phyloP scores from a whole-genome alignment of 1,140 invertebrate species.

The Drosophila sturtevanti region DNA sequence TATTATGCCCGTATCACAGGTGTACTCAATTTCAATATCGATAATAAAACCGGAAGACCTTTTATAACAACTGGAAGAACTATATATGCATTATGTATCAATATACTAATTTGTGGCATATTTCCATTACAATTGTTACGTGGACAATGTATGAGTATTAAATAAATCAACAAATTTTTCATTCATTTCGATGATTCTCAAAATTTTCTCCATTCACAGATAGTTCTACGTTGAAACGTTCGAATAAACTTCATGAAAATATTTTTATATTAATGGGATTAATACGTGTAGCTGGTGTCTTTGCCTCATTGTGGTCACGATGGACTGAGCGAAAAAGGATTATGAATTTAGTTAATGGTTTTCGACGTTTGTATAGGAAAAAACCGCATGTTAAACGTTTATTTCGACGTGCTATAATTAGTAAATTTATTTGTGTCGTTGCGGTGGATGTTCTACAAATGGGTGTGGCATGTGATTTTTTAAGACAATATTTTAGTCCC shows the following conservation, averaged over 20 bases:
- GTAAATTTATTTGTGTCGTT: background rate
- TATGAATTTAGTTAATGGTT: background rate
- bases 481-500: background rate
- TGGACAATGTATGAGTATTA: background rate
- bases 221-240: background rate
- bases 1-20: conserved; percentile 8
- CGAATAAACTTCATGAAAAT: conserved; percentile 14
- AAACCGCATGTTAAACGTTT: conserved; percentile 12
- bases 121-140: background rate
- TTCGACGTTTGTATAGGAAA: background rate
- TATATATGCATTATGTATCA: background rate
- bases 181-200: background rate
- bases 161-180: too few relatives aligned
- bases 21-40: conserved; percentile 32
- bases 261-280: background rate
- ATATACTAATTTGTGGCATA: background rate
- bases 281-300: conserved; percentile 4
- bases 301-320: background rate
- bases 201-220: background rate
- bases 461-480: background rate
- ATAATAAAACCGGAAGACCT: conserved; percentile 19
- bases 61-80: background rate
- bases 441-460: conserved; percentile 10
- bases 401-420: conserved; percentile 17
- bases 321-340: conserved; percentile 7